These are phyloP conservation scores for Anoplophora glabripennis DNA, from an alignment of 1,140 invertebrate genomes.

Conservation along the genomic window DNA sequence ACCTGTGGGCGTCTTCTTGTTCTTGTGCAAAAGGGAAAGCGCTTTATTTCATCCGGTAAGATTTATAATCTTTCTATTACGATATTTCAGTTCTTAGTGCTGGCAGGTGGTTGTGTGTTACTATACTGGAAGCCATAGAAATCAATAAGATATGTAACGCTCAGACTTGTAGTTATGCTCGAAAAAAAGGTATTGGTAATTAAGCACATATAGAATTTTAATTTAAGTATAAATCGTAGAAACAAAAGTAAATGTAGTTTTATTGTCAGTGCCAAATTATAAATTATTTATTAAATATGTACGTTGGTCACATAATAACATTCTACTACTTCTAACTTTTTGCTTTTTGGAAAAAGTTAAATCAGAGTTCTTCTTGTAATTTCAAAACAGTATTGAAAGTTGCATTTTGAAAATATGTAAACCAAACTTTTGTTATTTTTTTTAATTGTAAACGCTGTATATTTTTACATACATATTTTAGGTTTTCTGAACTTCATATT, in stretches of 20 bases:
- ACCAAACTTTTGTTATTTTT: no score
- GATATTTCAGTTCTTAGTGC: constrained; percentile 38
- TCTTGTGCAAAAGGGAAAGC: constrained; percentile 46
- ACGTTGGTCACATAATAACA: neutral
- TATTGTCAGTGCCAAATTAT: no score
- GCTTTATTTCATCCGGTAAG: constrained; percentile 45
- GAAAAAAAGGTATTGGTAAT: constrained; percentile 33
- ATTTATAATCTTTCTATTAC: constrained; percentile 31
- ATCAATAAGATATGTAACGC: constrained; percentile 25
- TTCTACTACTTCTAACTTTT: neutral
- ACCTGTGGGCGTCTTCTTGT: constrained; percentile 46
- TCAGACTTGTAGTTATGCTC: constrained; percentile 27
- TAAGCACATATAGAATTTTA: no score
- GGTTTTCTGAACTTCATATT: no score
- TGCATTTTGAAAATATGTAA: no score
- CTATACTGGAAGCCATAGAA: constrained; percentile 37
- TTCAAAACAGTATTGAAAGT: no score
- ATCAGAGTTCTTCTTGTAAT: no score
- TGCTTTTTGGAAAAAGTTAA: no score
- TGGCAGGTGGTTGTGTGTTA: constrained; percentile 31
- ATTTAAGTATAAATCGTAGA: no score
- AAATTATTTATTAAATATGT: neutral
- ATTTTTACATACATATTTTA: no score
- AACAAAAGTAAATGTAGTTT: no score
- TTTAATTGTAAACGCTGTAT: no score